Base-by-base conservation (phyloP, 1,140 invertebrate genomes). In the Anoplolepis gracilipes region DNA sequence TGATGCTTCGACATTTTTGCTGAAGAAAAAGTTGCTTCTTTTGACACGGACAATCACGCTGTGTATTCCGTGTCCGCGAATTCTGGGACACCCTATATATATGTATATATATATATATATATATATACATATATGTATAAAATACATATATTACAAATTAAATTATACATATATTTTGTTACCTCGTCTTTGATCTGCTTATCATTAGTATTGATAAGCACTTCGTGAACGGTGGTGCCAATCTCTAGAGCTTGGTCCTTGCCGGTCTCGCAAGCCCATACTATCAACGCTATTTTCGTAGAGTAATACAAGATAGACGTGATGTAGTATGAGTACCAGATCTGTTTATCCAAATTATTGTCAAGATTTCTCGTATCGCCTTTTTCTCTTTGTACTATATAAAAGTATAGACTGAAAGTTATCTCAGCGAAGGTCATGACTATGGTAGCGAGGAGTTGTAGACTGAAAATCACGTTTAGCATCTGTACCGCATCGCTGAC, bases 351-450 rank as follows among this genome's bases (percentile, higher is more conserved):
- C 0, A 67, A 28, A 13, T 90, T 65, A 1, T 72, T 16, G 6
- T n/a, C n/a, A n/a, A 6, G 19, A 0, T n/a, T n/a, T n/a, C n/a
- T n/a, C n/a, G 0, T 0, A 0, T 8, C 13, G 64, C 25, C 28
- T 36, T 69, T 0, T 65, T 62, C 1, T 73, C 57, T 36, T 28
- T 19, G 8, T 0, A 93, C 16, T 73, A 94, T 87, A 49, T 89
- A 93, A 82, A 94, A 95, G 49, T 94, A 94, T 6, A 94, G 65
- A 1, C 91, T 92, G 36, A 95, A 95, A 0, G 94, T 94, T 3
- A 93, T 78, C 49, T 93, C 90, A 0, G 86, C 86, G 53, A 94
- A 95, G 0, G 93, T 94, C 1, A 92, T 76, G 0, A 90, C 89
- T 4, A 93, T 86, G 0, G 90, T 77, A 0, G 90, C 69, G 16